Conservation (phyloP, 2,888 invertebrate genomes). For the Poecilus cupreus region DNA sequence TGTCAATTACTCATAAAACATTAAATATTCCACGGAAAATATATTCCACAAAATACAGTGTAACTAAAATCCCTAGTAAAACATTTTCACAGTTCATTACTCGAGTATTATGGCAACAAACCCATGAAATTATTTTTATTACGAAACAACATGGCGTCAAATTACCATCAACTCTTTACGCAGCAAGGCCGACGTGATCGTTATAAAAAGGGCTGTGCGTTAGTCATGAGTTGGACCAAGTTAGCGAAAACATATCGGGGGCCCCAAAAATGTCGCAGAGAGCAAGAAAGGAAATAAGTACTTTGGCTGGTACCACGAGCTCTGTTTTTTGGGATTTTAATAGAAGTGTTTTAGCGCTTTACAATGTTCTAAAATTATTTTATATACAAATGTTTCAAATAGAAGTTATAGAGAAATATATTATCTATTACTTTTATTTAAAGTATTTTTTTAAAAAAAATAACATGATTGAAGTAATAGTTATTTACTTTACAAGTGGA, state of each 20-base stretch:
- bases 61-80: neutral
- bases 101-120: neutral
- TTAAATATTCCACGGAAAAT: neutral
- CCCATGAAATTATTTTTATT: constrained; percentile 31
- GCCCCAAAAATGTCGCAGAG: neutral
- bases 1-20: no score
- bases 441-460: no score
- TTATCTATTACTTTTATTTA: no score
- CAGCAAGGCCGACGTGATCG: constrained; percentile 1
- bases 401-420: no score
- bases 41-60: neutral
- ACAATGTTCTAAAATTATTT: no score
- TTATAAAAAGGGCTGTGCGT: constrained; percentile 7
- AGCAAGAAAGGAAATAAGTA: no score
- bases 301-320: no score
- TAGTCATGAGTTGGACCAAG: neutral
- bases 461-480: no score
- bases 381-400: no score
- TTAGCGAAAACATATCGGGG: neutral
- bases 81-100: constrained; percentile 36
- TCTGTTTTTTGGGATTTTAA: no score
- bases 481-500: no score
- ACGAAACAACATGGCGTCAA: constrained; percentile 11
- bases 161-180: constrained; percentile 22
- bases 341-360: no score